Evolutionary conservation across 2,113 vertebrate species (phyloP), one percentile per base, ranked within the genome.

Genomic region (Triplophysa dalaica): DNA sequence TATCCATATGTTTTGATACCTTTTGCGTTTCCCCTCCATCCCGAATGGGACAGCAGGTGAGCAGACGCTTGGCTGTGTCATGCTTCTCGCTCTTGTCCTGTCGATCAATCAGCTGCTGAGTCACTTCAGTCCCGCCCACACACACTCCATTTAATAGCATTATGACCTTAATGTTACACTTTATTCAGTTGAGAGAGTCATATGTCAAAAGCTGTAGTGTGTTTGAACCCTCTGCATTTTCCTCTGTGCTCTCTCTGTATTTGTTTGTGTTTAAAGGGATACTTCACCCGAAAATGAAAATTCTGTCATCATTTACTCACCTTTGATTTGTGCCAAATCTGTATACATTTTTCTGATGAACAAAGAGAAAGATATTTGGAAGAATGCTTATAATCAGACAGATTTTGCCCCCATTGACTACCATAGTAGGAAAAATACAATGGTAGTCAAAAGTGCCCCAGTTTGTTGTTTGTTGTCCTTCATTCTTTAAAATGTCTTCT

Each of bases 21-120:
- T 92, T 83, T 92, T 86, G 80, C 90, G 19, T 91, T 91, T 86
- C 87, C 87, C 84, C 85, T 90, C 83, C 84, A 91, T 93, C 91
- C 91, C 88, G 79, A 92, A 93, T 90, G 91, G 89, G 89, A 92
- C 92, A 94, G 92, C 92, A 94, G 93, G 93, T 94, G 93, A 94
- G 93, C 93, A 91, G 91, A 92, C 87, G 90, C 89, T 91, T 91
- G 89, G 87, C 86, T 89, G 79, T 85, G 90, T 88, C 83, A 66
- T 87, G 78, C 75, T 82, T 66, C 75, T 74, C 89, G 87, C 90
- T 90, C 90, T 85, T 89, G 91, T 87, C 85, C 79, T 89, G 84
- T 90, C 70, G 88, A 87, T 83, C 86, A 82, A 87, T 85, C 86
- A 88, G 88, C 89, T 91, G 90, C 90, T 81, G 89, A 87, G 84